Conservation (phyloP, 2,888 invertebrate genomes). For the Hermodice carunculata region DNA sequence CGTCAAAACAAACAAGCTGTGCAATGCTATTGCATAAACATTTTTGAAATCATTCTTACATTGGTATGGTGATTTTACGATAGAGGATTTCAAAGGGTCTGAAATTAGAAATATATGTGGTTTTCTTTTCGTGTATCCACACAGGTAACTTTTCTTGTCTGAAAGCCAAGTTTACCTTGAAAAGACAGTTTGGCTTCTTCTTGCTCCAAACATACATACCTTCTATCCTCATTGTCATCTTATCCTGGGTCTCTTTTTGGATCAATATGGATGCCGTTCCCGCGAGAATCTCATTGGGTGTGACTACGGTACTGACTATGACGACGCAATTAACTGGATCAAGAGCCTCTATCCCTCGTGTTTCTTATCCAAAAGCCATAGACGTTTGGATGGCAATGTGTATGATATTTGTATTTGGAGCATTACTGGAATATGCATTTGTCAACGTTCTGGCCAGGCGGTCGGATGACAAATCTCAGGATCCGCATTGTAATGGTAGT, state of each 20-base stretch:
- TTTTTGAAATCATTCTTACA: no score
- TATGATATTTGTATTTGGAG: slow-evolving; percentile 30
- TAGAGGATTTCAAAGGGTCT: no score
- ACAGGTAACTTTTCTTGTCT: slow-evolving; percentile 34
- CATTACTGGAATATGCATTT: slow-evolving; percentile 30
- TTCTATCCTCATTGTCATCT: slow-evolving; percentile 37
- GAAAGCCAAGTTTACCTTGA: slow-evolving; percentile 22
- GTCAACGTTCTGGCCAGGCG: slow-evolving; percentile 28
- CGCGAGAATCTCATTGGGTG: slow-evolving; percentile 37
- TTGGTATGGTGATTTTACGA: no score
- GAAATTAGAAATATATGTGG: no score
- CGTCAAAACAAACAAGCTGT: no score
- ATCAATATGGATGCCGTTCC: slow-evolving; percentile 41
- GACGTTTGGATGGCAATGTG: slow-evolving; percentile 33
- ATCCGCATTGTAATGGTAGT: neutral
- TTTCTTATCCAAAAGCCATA: slow-evolving; percentile 33
- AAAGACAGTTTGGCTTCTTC: slow-evolving; percentile 30
- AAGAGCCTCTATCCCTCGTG: slow-evolving; percentile 19
- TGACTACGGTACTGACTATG: slow-evolving; percentile 35
- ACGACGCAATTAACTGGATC: slow-evolving; percentile 29
- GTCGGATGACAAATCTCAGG: no score
- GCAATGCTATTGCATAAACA: no score
- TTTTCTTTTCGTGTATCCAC: no score
- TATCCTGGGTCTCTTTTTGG: slow-evolving; percentile 44
- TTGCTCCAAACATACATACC: slow-evolving; percentile 37